phyloP scores from a whole-genome alignment of 2,797 vertebrate genomes.

The Sparus aurata region DNA sequence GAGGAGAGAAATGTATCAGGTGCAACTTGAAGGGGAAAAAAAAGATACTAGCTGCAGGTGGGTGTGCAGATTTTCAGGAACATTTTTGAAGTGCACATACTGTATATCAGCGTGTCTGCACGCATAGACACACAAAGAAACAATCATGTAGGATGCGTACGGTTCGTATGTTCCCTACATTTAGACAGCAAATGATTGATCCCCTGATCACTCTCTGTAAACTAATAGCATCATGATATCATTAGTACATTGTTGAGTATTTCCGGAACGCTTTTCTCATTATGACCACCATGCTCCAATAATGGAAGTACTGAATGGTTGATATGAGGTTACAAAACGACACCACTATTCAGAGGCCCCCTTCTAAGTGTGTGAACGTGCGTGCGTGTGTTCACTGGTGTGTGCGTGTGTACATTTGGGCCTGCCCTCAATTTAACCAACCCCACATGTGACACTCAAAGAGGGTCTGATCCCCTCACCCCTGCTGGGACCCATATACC shows the following conservation, averaged over 20 bases:
- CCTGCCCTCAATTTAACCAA: conserved; percentile 75
- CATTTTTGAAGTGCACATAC: conserved; percentile 4
- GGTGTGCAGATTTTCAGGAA: conserved; percentile 41
- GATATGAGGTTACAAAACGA: conserved; percentile 63
- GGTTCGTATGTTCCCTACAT: conserved; percentile 9
- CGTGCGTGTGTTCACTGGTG: conserved; percentile 8
- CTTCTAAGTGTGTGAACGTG: conserved; percentile 15
- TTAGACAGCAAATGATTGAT: conserved; percentile 38
- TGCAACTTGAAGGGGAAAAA: conserved; percentile 46
- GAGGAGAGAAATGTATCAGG: conserved; percentile 82
- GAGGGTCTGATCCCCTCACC: conserved; percentile 76
- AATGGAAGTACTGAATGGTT: conserved; percentile 40
- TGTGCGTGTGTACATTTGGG: conserved; percentile 38
- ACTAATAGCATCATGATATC: conserved; percentile 55
- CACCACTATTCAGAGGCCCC: conserved; percentile 43
- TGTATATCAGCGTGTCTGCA: neutral
- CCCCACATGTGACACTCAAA: conserved; percentile 79
- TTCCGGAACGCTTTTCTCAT: conserved; percentile 39
- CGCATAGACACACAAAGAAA: conserved; percentile 31
- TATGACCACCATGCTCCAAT: conserved; percentile 41
- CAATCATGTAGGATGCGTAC: conserved; percentile 1
- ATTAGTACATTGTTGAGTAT: conserved; percentile 38
- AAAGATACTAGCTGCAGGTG: conserved; percentile 30
- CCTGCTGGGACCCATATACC: conserved; percentile 75
- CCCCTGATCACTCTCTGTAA: conserved; percentile 37